A percentile compares a stretch with the other conserved stretches of the same genome.
phyloP scores from a whole-genome alignment of 2,113 vertebrate genomes.

The Sula dactylatra region DNA sequence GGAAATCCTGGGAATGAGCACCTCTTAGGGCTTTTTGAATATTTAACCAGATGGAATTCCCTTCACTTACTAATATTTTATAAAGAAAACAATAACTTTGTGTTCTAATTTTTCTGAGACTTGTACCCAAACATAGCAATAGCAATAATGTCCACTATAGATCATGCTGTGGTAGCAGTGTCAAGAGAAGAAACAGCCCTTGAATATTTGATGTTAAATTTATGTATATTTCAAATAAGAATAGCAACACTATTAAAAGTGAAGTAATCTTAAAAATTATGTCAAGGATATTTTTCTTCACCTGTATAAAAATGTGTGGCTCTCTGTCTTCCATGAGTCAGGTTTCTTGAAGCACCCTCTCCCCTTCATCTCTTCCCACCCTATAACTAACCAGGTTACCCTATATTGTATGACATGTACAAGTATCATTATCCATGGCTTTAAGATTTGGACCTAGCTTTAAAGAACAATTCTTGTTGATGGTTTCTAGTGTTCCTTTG shows the following conservation, averaged over 20 bases:
- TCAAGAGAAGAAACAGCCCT: not conserved
- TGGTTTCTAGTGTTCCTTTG: not conserved
- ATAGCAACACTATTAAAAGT: not conserved
- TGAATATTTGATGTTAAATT: not conserved
- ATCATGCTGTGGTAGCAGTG: not conserved
- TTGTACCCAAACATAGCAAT: not conserved
- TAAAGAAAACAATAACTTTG: not conserved
- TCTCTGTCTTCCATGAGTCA: not conserved
- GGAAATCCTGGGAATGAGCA: not conserved
- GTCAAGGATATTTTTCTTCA: not conserved
- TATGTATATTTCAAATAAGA: not conserved
- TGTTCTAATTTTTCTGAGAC: not conserved
- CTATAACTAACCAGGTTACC: not conserved
- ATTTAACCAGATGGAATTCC: not conserved
- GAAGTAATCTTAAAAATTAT: not conserved
- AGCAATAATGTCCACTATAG: not conserved
- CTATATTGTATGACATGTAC: not conserved
- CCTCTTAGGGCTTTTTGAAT: not conserved
- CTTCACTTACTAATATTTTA: not conserved
- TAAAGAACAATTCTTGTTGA: not conserved
- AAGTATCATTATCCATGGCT: not conserved
- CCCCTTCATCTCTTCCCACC: not conserved
- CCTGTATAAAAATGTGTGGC: not conserved
- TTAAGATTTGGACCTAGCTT: not conserved
- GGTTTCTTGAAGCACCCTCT: not conserved